Base-by-base conservation (phyloP, 1,140 invertebrate genomes). In the Aphelenchoides fujianensis region DNA sequence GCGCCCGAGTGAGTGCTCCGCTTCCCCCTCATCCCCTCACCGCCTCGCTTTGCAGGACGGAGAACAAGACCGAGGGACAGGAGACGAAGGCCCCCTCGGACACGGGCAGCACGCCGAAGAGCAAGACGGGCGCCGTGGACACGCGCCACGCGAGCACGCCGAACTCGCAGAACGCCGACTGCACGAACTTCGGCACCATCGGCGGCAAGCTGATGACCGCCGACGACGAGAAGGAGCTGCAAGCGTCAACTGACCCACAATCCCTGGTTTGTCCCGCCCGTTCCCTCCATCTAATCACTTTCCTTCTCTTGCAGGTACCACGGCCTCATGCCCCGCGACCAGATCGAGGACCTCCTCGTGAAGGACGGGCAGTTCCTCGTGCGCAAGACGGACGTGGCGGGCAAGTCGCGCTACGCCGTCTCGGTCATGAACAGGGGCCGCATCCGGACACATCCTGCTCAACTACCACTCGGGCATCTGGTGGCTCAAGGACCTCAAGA, bases 391-490 rank as follows among this genome's bases (percentile, higher is more conserved):
- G 71, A 73, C 35, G 74, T 73, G 27, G 37, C 19, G 16, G 37
- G 37, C 5, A 59, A 54, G 27, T 30, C 73, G 2, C 69, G 70
- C n/a, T 72, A 73, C 35, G 69, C 69, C n/a, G 48, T 72, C 16
- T 72, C 70, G n/a, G 67, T 68, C 3, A 27, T 69, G n/a, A 27
- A 23, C 59, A 64, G 34, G 7, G 62, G 9, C 9, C 55, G 67
- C 19, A 69, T 68, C 19, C 5, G 71, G 74, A 0, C 87, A 88
- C 71, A 92, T 94, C 73, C 94, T 97, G 61, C 84, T 98, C 23
- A 73, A 61, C 48, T 54, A 74, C 32, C 27, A 61, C 30, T 34
- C 62, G 35, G 70, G 70, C 28, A 27, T 27, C 1, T 73, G 71
- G 71, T 53, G 19, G 27, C 31, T 73, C 16, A 19, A 52, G 27